phyloP scores from a whole-genome alignment of 2,888 invertebrate species.

The Siphlonurus alternatus region DNA sequence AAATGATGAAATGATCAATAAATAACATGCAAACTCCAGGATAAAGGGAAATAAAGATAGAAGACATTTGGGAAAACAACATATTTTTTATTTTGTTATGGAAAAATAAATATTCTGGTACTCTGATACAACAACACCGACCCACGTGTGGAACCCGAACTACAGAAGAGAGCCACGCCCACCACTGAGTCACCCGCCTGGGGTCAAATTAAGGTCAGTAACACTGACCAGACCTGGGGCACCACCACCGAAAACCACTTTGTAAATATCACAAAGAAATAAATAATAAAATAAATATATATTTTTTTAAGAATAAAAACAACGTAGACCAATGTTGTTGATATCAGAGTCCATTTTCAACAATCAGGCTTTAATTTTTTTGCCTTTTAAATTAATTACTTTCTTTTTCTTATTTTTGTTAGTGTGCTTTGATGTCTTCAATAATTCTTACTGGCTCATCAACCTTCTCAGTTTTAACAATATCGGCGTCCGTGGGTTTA shows the following conservation, averaged over 20 bases:
- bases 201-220: too few relatives aligned
- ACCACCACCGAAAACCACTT: neutral
- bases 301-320: neutral
- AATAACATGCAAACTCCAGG: neutral
- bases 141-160: neutral
- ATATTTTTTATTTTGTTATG: neutral
- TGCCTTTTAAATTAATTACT: neutral
- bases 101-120: neutral
- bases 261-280: neutral
- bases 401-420: constrained; percentile 1
- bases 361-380: neutral
- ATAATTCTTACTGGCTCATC: neutral
- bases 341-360: neutral
- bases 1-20: too few relatives aligned
- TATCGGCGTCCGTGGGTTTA: constrained; percentile 3
- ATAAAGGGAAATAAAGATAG: neutral
- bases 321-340: neutral
- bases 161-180: too few relatives aligned
- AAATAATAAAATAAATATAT: neutral
- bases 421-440: neutral
- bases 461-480: neutral
- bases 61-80: constrained; percentile 1
- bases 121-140: neutral
- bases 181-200: too few relatives aligned
- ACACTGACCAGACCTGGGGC: neutral